phyloP scores from a whole-genome alignment of 1,140 invertebrate species.

The Lysiphlebus fabarum region DNA sequence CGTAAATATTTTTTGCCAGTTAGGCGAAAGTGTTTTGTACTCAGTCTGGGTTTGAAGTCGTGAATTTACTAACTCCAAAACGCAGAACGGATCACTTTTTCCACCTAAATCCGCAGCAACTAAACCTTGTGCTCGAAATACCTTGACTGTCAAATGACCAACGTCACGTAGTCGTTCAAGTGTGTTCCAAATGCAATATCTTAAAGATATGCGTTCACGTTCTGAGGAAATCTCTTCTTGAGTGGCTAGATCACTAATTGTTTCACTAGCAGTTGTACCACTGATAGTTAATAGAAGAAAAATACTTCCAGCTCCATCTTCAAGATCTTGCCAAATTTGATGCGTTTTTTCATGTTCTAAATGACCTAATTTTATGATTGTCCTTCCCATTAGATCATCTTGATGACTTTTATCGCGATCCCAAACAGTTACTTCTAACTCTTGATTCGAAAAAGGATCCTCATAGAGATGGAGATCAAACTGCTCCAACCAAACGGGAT shows the following conservation, averaged over 20 bases:
- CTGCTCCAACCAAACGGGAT: constrained; percentile 93
- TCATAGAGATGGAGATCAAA: constrained; percentile 96
- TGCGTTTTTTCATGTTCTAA: constrained; percentile 90
- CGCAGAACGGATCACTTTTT: constrained; percentile 96
- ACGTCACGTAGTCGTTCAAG: constrained; percentile 80
- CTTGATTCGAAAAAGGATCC: constrained; percentile 74
- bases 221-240: constrained; percentile 79
- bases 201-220: constrained; percentile 61
- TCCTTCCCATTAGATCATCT: constrained; percentile 85
- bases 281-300: constrained; percentile 91
- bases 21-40: constrained; percentile 94
- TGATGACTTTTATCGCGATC: constrained; percentile 80
- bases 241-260: constrained; percentile 83
- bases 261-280: constrained; percentile 87
- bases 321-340: constrained; percentile 80
- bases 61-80: constrained; percentile 91
- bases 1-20: constrained; percentile 98
- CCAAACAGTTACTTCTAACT: constrained; percentile 86
- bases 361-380: constrained; percentile 78
- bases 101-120: constrained; percentile 89
- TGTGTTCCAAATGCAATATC: constrained; percentile 70
- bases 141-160: constrained; percentile 84
- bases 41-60: constrained; percentile 96
- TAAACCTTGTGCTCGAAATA: constrained; percentile 81
- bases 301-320: constrained; percentile 84